Evolutionary conservation across 1,140 invertebrate species (phyloP), one percentile per base, ranked within the genome.

Genomic region (Zaprionus davidi): DNA sequence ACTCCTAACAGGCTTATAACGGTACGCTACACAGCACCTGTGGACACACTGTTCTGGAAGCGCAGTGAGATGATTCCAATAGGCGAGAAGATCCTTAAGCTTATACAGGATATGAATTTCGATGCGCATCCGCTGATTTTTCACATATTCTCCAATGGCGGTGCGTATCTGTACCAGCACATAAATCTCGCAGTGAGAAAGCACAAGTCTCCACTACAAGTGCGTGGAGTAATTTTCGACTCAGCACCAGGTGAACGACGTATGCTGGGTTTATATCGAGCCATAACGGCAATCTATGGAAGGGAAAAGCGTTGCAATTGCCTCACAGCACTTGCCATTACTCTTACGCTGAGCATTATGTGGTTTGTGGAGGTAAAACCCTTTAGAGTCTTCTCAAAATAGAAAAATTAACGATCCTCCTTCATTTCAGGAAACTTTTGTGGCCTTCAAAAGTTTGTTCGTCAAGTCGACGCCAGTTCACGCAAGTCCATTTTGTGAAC

Each of bases 111-210:
- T n/a, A 94, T 96, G 82, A 95, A 95, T 78, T 93, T 96, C 34
- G 94, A 96, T 84, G 93, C 94, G 20, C 95, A 96, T 86, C 96
- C 96, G 2, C 94, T 97, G 44, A 95, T 97, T 63, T 95, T 97
- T 83, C 96, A 97, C 76, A 94, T 96, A 38, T 97, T 97, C 91
- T 97, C 96, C 58, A 97, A 97, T 92, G 96, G 96, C 15, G 96
- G 96, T 26, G 95, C 95, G 1, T 95, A 94, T 72, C 91, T 96
- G 5, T 96, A 96, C 87, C 94, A 95, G 74, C 94, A 95, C 80
- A 94, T 96, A 31, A 94, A 94, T 31, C 81, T 94, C 44, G 95
- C 95, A 3, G 93, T 95, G 74, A 90, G 94, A 62, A 93, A 94
- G 55, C 86, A 86, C 28, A 92, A 93, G 9, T 94, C 93, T 46